Conservation (phyloP, 1,140 invertebrate species). For the Zaprionus ornatus region DNA sequence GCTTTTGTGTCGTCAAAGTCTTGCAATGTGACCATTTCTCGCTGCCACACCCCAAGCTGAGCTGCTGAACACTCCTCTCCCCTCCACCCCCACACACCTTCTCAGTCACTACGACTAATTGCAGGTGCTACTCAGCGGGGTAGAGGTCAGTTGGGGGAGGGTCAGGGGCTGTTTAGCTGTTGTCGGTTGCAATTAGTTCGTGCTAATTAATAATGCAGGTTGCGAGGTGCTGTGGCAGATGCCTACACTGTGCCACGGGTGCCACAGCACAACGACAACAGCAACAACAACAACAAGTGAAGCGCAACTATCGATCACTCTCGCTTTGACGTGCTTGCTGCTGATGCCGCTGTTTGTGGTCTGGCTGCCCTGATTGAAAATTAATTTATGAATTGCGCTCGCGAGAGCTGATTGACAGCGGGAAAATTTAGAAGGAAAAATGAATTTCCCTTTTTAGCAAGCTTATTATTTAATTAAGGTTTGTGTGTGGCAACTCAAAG, state of each 20-base stretch:
- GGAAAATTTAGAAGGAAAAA: not conserved
- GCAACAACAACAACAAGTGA: not conserved
- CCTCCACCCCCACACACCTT: not conserved
- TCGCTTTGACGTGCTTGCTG: not conserved
- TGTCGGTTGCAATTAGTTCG: conserved; percentile 42
- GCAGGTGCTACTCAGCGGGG: conserved; percentile 12
- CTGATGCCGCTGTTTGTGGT: not conserved
- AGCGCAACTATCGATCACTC: not conserved
- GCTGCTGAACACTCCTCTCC: not conserved
- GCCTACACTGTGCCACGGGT: not conserved
- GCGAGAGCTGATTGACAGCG: not conserved
- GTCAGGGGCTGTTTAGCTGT: not conserved
- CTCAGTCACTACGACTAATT: conserved; percentile 1
- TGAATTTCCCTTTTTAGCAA: not conserved
- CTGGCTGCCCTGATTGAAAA: not conserved
- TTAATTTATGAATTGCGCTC: not conserved
- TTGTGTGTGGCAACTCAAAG: not conserved
- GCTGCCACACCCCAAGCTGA: not conserved
- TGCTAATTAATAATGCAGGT: conserved; percentile 49
- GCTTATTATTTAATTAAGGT: not conserved
- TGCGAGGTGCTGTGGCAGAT: not conserved
- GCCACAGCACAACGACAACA: not conserved
- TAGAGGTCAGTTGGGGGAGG: not conserved
- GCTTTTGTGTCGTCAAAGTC: conserved; percentile 30
- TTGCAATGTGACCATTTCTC: conserved; percentile 50